These are phyloP conservation scores for Mustela nigripes DNA, from an alignment of 2,113 vertebrate species.

Conservation along the genomic window DNA sequence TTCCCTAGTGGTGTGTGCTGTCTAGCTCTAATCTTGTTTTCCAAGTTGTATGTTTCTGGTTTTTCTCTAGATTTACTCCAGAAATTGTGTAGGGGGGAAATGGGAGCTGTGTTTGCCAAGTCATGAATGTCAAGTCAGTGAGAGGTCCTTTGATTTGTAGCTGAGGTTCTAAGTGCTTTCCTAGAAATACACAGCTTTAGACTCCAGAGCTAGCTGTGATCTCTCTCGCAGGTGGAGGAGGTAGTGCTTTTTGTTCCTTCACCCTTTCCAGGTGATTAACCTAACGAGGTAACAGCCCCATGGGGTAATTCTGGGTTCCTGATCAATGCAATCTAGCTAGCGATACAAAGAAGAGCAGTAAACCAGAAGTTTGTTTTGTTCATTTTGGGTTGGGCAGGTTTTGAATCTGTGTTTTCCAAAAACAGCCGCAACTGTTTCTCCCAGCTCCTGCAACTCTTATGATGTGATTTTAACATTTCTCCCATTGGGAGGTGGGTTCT, in stretches of 20 bases:
- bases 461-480: neutral
- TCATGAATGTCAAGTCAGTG: neutral
- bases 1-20: neutral
- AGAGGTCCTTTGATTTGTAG: neutral
- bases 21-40: neutral
- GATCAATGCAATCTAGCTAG: neutral
- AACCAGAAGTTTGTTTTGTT: neutral
- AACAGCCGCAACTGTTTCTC: neutral
- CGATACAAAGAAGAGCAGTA: neutral
- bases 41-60: neutral
- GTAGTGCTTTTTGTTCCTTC: neutral
- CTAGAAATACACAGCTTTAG: neutral
- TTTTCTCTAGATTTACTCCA: slow-evolving; percentile 12
- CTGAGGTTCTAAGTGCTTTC: neutral
- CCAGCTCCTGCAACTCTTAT: neutral
- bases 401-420: neutral
- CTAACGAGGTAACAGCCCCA: neutral
- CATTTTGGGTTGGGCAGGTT: neutral
- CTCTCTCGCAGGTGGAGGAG: neutral
- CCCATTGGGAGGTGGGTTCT: neutral
- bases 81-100: neutral
- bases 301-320: neutral
- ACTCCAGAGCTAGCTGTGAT: neutral
- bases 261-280: neutral
- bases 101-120: neutral